Percentiles rank a stretch among this genome's conserved stretches.
These are phyloP conservation scores for Apistogramma diplotaenia DNA, from an alignment of 2,113 vertebrate species.

Conservation along the genomic window DNA sequence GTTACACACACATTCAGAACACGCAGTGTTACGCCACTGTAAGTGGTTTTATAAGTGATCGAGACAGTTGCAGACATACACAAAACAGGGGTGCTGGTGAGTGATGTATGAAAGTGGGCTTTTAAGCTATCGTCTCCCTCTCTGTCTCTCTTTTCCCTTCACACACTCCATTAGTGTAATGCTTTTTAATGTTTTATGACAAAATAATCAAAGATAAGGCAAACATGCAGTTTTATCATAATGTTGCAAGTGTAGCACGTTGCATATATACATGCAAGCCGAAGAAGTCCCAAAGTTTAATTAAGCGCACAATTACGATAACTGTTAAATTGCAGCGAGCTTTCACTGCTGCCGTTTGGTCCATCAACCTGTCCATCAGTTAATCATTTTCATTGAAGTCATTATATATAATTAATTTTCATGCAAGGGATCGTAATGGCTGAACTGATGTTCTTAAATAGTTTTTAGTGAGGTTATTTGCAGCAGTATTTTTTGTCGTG, in stretches of 20 bases:
- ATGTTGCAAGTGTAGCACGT: not conserved
- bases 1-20: not conserved
- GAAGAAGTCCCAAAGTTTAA: too few relatives aligned
- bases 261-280: too few relatives aligned
- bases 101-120: conserved; percentile 44
- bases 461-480: not conserved
- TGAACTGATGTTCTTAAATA: not conserved
- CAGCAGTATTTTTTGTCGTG: not conserved
- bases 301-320: not conserved
- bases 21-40: not conserved
- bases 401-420: not conserved
- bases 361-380: not conserved
- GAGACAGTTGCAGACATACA: conserved; percentile 25
- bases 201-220: conserved; percentile 38
- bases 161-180: conserved; percentile 30
- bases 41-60: conserved; percentile 42
- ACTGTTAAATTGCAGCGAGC: not conserved
- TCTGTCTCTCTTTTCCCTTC: not conserved
- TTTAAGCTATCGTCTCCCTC: conserved; percentile 27
- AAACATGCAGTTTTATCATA: not conserved
- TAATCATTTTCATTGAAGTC: not conserved
- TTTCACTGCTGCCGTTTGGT: not conserved
- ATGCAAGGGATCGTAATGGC: not conserved
- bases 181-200: conserved; percentile 42
- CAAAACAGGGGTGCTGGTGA: conserved; percentile 22